Percentiles rank a stretch among this genome's conserved stretches.
Conservation (phyloP, 2,113 vertebrate species). For the Ameiurus melas region DNA sequence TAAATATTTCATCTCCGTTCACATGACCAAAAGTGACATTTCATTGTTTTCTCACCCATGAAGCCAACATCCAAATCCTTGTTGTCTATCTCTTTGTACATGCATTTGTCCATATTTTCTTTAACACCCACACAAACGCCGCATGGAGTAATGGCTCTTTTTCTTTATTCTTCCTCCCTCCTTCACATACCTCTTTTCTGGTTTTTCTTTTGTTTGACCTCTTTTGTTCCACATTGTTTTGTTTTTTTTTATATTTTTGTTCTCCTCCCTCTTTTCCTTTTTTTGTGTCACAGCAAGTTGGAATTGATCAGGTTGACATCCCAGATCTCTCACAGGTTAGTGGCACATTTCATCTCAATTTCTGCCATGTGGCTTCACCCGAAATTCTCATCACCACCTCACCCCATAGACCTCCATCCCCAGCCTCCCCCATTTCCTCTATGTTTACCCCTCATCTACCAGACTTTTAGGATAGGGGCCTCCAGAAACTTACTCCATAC, state of each 20-base stretch:
- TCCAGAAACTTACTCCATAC: constrained; percentile 56
- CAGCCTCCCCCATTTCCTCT: constrained; percentile 41
- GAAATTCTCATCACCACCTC: constrained; percentile 55
- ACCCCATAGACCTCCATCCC: constrained; percentile 54
- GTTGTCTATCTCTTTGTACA: constrained; percentile 49
- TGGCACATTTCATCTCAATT: constrained; percentile 65
- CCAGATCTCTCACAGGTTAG: constrained; percentile 85
- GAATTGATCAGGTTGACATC: constrained; percentile 83
- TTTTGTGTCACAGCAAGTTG: constrained; percentile 81
- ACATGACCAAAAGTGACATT: constrained; percentile 70
- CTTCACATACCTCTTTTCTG: constrained; percentile 50
- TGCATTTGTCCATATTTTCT: constrained; percentile 52
- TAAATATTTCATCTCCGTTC: constrained; percentile 57
- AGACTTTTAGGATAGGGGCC: constrained; percentile 57
- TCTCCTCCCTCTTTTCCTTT: constrained; percentile 58
- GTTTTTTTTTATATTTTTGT: constrained; percentile 51
- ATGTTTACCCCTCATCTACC: constrained; percentile 47
- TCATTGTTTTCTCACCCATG: constrained; percentile 51
- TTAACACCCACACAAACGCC: constrained; percentile 53
- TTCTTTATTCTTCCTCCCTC: constrained; percentile 57
- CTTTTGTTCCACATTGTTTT: constrained; percentile 50
- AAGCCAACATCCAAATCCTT: constrained; percentile 43
- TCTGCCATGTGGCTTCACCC: constrained; percentile 59
- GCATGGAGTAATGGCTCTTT: constrained; percentile 63
- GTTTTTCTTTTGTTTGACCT: constrained; percentile 43